Base-by-base conservation (phyloP, 2,888 invertebrate genomes). In the Athalia cordata region DNA sequence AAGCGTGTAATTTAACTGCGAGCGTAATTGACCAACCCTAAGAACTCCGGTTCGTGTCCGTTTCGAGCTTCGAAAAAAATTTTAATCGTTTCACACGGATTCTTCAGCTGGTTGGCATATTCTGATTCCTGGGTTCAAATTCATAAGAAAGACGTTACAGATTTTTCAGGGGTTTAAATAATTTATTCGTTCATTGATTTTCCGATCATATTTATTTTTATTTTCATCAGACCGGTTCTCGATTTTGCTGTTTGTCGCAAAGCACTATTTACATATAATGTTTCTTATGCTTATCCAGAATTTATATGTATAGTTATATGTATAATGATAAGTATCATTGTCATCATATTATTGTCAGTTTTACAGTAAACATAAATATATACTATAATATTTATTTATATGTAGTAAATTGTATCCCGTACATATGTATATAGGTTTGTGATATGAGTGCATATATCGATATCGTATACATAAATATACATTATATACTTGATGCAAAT, bases 311-410 rank as follows among this genome's bases (percentile, higher is more conserved):
- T 55, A 9, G n/a, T 55, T 55, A 11, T n/a, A n/a, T n/a, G n/a
- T n/a, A n/a, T 11, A 11, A 55, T 11, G 8, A 43, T 64, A 43
- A 5, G 55, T 52, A 68, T 29, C 55, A 55, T 55, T 15, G 9
- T 55, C 29, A 55, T 68, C 29, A 9, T 9, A 8, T 72, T 72
- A 72, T 72, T 72, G 72, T 72, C 72, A 72, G 72, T 72, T 72
- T 72, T 72, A 72, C 72, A 72, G 43, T 70, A 29, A 9, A 55
- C n/a, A 55, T 55, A 9, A 11, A 11, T n/a, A 55, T 55, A 55
- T 55, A 7, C 55, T 55, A 55, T 55, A 0, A n/a, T 29, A 29
- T 29, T 29, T 29, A 29, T 29, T 29, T 2, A 29, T 29, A 29
- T n/a, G n/a, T 29, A 29, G 29, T 29, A 29, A 29, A 64, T 64